These are phyloP conservation scores for Apodemia hepburni DNA, from an alignment of 2,888 invertebrate genomes.

Conservation along the genomic window DNA sequence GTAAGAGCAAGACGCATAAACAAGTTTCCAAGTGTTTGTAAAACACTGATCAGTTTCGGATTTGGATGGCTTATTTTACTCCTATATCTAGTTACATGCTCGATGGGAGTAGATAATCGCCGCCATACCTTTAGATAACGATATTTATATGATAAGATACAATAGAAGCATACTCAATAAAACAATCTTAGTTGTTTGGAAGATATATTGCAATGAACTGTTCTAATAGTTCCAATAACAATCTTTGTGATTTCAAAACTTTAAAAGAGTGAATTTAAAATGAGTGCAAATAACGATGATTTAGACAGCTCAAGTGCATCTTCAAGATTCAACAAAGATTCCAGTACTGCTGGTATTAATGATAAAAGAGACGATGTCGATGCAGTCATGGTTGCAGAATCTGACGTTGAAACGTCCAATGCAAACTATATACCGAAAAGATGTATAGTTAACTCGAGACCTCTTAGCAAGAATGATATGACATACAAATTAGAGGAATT, in stretches of 20 bases:
- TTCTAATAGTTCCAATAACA: too few relatives aligned
- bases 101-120: neutral
- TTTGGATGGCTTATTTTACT: too few relatives aligned
- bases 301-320: neutral
- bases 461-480: conserved; percentile 44
- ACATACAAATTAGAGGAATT: conserved; percentile 60
- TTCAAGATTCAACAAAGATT: neutral
- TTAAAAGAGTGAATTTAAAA: neutral
- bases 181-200: neutral
- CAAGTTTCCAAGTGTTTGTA: too few relatives aligned
- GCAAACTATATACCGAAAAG: neutral
- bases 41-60: too few relatives aligned
- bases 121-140: neutral
- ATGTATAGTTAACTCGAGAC: conserved; percentile 31
- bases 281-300: neutral
- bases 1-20: too few relatives aligned
- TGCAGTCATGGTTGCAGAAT: neutral
- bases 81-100: too few relatives aligned
- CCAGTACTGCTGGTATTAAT: neutral
- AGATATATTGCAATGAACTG: neutral
- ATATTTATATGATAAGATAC: neutral
- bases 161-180: neutral
- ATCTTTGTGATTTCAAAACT: too few relatives aligned
- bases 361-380: neutral
- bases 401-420: too few relatives aligned